Conservation (phyloP, 2,113 vertebrate species). For the Pygoscelis adeliae region DNA sequence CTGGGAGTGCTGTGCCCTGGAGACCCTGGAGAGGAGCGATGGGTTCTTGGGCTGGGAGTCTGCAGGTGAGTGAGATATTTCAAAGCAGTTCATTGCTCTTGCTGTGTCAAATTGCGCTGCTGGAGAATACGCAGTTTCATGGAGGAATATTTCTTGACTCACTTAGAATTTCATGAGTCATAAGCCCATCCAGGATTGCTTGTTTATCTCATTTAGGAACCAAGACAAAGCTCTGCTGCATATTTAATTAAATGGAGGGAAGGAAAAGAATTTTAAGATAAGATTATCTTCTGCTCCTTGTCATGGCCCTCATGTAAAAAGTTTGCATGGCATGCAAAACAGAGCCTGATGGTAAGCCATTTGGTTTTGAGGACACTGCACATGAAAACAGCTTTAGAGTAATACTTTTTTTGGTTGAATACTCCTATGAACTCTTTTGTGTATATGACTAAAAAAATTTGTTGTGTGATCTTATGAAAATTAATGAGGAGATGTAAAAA, state of each 20-base stretch:
- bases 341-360: not conserved
- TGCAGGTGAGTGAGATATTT: not conserved
- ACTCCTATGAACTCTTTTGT: not conserved
- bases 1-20: not conserved
- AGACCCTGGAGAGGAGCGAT: not conserved
- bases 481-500: not conserved
- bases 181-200: not conserved
- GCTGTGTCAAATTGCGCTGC: not conserved
- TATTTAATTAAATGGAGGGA: not conserved
- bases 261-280: slow-evolving; percentile 28
- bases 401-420: not conserved
- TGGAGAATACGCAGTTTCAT: not conserved
- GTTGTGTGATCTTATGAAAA: not conserved
- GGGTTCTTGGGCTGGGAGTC: not conserved
- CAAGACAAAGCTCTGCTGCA: not conserved
- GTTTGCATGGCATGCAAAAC: not conserved
- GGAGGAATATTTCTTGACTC: not conserved
- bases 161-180: slow-evolving; percentile 9
- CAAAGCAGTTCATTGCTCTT: not conserved
- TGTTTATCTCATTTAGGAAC: not conserved
- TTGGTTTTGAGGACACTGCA: not conserved
- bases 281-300: not conserved
- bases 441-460: not conserved
- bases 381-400: not conserved
- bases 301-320: not conserved